Evolutionary conservation across 2,888 invertebrate genomes (phyloP), one percentile per base, ranked within the genome.

Genomic region (Dicycla oo): DNA sequence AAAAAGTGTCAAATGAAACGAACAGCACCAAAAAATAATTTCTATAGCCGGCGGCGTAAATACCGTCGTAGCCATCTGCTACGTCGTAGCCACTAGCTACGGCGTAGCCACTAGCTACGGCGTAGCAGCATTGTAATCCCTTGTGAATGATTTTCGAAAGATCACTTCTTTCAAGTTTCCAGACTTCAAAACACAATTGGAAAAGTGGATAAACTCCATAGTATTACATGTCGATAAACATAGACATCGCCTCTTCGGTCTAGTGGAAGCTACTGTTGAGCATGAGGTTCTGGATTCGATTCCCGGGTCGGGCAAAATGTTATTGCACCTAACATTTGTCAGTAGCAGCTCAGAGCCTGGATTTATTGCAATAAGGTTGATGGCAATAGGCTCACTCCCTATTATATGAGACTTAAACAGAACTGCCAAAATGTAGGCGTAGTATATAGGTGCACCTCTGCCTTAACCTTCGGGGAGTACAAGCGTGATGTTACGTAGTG

Each of bases 51-150:
- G 15, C n/a, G 20, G 6, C 26, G 18, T 60, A 51, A n/a, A n/a
- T n/a, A 18, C n/a, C 20, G 8, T 45, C 69, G 53, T 40, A 23
- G 45, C 23, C 43, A 26, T 15, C 13, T 30, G 73, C 77, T 73
- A 73, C 73, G 68, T 2, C 65, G 73, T 75, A 73, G 57, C 43
- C 6, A 0, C 13, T 68, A 6, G 45, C 76, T 74, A 60, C 77
- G 67, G 0, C 64, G 73, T 75, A 73, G 57, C 43, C 8, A 0
- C 10, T 67, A 6, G 45, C 76, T 74, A 60, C 78, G 58, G 20
- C 69, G 43, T 68, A 77, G 58, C 69, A 11, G 11, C 30, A 49
- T 5, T 18, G 23, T 23, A 49, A 23, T 73, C 7, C 3, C 47
- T 47, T 20, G 11, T 11, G 49, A 38, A 40, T 40, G 3, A 26